Evolutionary conservation across 2,113 vertebrate species (phyloP), one percentile per base, ranked within the genome.

Genomic region (Antigone vipio): DNA sequence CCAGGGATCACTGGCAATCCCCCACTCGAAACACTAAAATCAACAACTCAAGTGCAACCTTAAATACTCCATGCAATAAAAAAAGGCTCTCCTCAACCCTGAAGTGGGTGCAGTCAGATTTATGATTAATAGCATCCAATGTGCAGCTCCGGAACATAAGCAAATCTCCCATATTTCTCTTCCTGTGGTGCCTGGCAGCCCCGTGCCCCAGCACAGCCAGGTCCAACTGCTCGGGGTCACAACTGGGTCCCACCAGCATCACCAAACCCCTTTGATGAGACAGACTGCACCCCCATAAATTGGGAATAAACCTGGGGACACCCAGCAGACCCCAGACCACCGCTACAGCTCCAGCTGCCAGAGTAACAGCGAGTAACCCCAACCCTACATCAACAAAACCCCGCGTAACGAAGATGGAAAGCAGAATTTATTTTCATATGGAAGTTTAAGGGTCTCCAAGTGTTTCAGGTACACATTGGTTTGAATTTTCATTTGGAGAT

Each of bases 361-460:
- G 44, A 50, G 34, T 2, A 27, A 52, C 63, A 63, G 42, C 3
- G 1, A 49, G 17, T 1, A 75, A 71, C 38, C 56, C 58, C 44
- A 26, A 30, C 11, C 45, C 29, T 44, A 4, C 34, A 0, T 2
- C 27, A 35, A 12, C 34, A 76, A 45, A 56, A 40, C 56, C 40
- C 47, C 2, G 0, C 2, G 4, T 11, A 38, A 71, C 1, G 38
- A 60, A 40, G 40, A 34, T 1, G 8, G 67, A 74, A 45, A 83
- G n/a, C 15, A 4, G 1, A 11, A 27, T 85, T 27, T 24, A 9
- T 35, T n/a, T 52, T 12, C 40, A 9, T 8, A n/a, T 5, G 17
- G 5, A 67, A 50, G 77, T 23, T 35, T 21, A 52, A 78, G 40
- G 29, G 59, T 32, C 76, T 64, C 38, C 12, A 12, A 56, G 67